phyloP scores from a whole-genome alignment of 2,888 invertebrate genomes.

The Zeuzera pyrina region DNA sequence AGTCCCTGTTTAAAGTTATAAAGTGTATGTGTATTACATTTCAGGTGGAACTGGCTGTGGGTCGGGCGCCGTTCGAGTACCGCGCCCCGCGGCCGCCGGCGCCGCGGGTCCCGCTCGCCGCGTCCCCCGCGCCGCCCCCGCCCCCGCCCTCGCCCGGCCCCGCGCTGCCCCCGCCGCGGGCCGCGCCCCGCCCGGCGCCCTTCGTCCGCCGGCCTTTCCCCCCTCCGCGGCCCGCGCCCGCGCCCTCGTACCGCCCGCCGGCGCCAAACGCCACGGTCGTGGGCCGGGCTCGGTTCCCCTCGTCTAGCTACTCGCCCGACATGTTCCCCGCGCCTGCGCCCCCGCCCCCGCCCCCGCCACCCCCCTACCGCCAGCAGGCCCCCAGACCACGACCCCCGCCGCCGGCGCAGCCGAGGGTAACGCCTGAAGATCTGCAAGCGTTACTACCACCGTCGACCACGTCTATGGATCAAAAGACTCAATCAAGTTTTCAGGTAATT shows the following conservation, averaged over 20 bases:
- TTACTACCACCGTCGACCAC: conserved; percentile 64
- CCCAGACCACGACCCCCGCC: conserved; percentile 22
- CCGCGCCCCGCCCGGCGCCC: conserved; percentile 13
- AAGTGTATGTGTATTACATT: background rate
- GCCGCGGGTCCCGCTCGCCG: conserved; percentile 18
- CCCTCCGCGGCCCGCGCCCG: conserved; percentile 18
- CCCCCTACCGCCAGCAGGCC: conserved; percentile 21
- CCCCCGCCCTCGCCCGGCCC: conserved; percentile 13
- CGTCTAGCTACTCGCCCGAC: conserved; percentile 24
- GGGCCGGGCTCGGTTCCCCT: background rate
- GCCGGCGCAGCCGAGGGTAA: conserved; percentile 31
- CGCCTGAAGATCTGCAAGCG: conserved; percentile 58
- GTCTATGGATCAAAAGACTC: conserved; percentile 75
- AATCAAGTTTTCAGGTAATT: conserved; percentile 72
- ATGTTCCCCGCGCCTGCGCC: conserved; percentile 21
- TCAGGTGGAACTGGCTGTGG: conserved; percentile 58
- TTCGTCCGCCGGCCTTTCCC: conserved; percentile 23
- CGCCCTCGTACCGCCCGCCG: conserved; percentile 17
- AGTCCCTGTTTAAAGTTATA: too few species aligned
- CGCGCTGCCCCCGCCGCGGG: conserved; percentile 18
- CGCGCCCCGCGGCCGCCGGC: conserved; percentile 32
- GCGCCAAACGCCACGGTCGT: conserved; percentile 9
- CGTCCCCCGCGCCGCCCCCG: conserved; percentile 20
- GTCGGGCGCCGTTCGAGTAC: conserved; percentile 53
- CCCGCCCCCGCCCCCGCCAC: conserved; percentile 23